These are phyloP conservation scores for Calonectris borealis DNA, from an alignment of 2,113 vertebrate species.

Conservation along the genomic window DNA sequence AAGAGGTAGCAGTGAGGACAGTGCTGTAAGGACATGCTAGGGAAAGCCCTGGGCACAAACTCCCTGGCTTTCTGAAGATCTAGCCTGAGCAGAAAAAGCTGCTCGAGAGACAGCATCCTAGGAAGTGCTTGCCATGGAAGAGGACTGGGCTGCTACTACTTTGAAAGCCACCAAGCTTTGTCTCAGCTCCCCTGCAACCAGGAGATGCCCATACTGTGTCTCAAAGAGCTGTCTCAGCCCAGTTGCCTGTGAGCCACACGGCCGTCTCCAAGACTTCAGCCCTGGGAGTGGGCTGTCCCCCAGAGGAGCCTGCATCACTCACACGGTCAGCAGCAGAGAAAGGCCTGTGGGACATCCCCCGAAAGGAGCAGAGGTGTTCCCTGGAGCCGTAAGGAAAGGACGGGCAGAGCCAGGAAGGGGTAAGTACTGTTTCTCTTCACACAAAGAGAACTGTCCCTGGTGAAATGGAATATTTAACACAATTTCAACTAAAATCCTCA, in stretches of 20 bases:
- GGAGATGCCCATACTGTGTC: background rate
- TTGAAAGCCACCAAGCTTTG: background rate
- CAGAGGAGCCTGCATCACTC: background rate
- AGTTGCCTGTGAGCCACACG: accelerated
- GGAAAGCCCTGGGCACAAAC: background rate
- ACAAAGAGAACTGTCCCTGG: background rate
- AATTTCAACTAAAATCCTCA: background rate
- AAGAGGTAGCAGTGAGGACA: background rate
- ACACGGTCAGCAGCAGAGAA: background rate
- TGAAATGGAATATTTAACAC: background rate
- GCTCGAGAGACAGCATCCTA: background rate
- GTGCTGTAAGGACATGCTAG: background rate
- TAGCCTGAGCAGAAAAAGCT: background rate
- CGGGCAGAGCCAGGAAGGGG: background rate
- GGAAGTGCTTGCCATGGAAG: background rate
- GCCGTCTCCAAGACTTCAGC: accelerated
- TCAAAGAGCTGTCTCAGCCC: background rate
- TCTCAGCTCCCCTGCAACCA: background rate
- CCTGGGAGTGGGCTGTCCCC: background rate
- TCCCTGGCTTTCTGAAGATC: background rate
- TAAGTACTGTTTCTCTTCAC: background rate
- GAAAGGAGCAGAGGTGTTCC: background rate
- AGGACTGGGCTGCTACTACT: background rate
- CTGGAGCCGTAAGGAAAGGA: background rate
- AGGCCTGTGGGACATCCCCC: background rate